A percentile compares a stretch with the other conserved stretches of the same genome.
Conservation (phyloP, 2,113 vertebrate species). For the Bujurquina vittata region DNA sequence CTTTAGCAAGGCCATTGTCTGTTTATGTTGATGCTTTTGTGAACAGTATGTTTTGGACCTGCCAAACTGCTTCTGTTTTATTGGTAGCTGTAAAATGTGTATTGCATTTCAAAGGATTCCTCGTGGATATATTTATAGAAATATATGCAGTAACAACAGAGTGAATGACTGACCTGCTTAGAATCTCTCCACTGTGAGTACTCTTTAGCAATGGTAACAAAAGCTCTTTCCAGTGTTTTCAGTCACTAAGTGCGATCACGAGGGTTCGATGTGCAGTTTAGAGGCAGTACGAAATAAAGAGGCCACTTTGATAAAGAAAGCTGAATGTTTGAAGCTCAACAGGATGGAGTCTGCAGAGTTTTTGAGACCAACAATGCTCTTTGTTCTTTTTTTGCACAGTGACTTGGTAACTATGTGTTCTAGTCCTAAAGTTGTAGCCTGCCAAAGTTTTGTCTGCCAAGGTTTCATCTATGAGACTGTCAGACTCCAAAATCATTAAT, state of each 20-base stretch:
- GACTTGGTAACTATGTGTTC: background rate
- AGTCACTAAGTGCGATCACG: background rate
- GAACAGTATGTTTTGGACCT: background rate
- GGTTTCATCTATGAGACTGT: slow-evolving; percentile 27
- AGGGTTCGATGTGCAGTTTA: background rate
- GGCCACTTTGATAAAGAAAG: background rate
- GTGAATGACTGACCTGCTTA: background rate
- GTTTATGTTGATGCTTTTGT: slow-evolving; percentile 1
- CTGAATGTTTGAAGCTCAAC: background rate
- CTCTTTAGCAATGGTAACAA: background rate
- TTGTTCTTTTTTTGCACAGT: background rate
- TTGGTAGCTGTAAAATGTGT: background rate
- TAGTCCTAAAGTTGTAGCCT: background rate
- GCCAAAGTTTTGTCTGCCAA: slow-evolving; percentile 54
- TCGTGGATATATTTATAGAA: slow-evolving; percentile 16
- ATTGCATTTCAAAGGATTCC: slow-evolving; percentile 12
- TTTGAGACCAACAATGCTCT: background rate
- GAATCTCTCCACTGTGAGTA: background rate
- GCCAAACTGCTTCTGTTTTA: background rate
- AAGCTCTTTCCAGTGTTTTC: background rate
- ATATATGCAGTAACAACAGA: background rate
- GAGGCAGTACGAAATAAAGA: background rate
- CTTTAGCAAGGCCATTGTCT: background rate
- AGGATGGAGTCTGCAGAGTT: background rate
- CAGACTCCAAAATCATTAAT: slow-evolving; percentile 11